Evolutionary conservation across 2,888 invertebrate genomes (phyloP).

Genomic region (Quadriops clusia): DNA sequence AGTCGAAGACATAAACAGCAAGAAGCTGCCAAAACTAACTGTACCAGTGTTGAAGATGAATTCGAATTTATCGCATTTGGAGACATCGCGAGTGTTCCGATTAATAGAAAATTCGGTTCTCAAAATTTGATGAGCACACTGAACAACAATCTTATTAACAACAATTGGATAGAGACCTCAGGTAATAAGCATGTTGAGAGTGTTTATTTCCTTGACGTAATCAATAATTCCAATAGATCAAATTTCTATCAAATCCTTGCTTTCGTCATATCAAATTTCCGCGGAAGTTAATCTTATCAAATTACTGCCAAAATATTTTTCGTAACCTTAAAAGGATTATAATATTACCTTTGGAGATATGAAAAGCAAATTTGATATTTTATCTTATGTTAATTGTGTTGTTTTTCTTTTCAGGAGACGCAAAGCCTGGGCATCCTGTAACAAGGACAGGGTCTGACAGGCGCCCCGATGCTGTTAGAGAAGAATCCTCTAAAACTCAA

Average conservation of each 20-base stretch:
- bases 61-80: constrained; percentile 35
- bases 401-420: constrained; percentile 28
- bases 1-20: constrained; percentile 29
- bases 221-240: too few species aligned
- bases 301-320: too few species aligned
- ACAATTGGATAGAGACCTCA: too few species aligned
- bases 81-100: constrained; percentile 17
- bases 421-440: constrained; percentile 33
- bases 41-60: constrained; percentile 31
- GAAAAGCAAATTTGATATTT: too few species aligned
- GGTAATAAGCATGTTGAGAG: too few species aligned
- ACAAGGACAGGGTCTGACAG: constrained; percentile 35
- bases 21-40: constrained; percentile 27
- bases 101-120: constrained; percentile 22
- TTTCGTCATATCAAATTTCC: too few species aligned
- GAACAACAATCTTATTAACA: too few species aligned
- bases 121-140: constrained; percentile 11
- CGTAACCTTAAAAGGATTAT: too few species aligned
- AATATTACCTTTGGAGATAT: too few species aligned
- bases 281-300: too few species aligned
- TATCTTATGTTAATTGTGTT: constrained; percentile 1
- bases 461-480: constrained; percentile 33
- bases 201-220: too few species aligned
- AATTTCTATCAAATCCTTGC: too few species aligned
- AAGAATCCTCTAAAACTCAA: constrained; percentile 25